Base-by-base conservation (phyloP, 2,888 invertebrate genomes). In the Esperia sulphurella region DNA sequence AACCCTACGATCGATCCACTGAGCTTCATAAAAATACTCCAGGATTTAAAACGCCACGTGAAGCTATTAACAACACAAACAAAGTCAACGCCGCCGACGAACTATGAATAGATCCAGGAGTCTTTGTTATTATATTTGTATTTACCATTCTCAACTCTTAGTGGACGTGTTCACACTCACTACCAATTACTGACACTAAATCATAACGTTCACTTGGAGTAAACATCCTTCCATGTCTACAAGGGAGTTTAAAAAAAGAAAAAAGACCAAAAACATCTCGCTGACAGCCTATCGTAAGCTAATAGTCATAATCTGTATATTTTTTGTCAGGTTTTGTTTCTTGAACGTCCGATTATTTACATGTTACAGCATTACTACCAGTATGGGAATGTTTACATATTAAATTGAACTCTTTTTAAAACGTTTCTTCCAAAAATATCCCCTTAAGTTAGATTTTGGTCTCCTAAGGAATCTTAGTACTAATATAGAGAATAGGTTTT, bases 121-220 rank as follows among this genome's bases (percentile, higher is more conserved):
- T 79, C 77, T 79, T 79, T 86, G 85, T 84, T 85, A 83, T 85
- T 83, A 78, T 87, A 84, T 84, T 85, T 77, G 76, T 80, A 73
- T 75, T 52, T 78, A 79, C 78, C 75, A 78, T 79, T 81, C 77
- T 79, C 73, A 68, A 75, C 77, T 71, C 77, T 80, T 83, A 84
- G 83, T 83, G 76, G 73, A 78, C 80, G 75, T 75, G 81, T 86
- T 87, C 85, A 86, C 87, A 84, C 87, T 86, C 81, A 75, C 79
- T 82, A 70, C 77, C 83, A 84, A 87, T 87, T 83, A 85, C 83
- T 83, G 75, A 77, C 83, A 83, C 81, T 84, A 83, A 84, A 85
- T 87, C 86, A 87, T 83, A 82, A 75, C 75, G 80, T 79, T 71
- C 79, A 83, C 83, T 76, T 80, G 77, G 75, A 71, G 73, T 86